A percentile compares a stretch with the other conserved stretches of the same genome.
These are phyloP conservation scores for Hirtodrosophila alboralis DNA, from an alignment of 2,888 invertebrate genomes.

Conservation along the genomic window DNA sequence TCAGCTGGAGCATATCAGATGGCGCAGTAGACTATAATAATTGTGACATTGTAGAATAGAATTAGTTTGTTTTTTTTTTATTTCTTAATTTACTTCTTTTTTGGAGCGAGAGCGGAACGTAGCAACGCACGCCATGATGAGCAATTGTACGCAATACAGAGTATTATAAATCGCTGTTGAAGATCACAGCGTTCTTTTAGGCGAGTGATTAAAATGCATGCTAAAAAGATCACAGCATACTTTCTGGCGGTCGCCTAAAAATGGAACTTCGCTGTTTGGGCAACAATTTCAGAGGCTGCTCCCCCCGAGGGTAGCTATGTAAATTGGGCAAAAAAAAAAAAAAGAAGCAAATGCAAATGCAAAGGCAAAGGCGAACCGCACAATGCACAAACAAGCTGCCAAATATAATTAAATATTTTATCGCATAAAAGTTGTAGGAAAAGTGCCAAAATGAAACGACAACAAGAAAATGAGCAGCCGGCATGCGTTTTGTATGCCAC, in stretches of 20 bases:
- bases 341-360: conserved; percentile 34
- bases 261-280: no score
- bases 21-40: no score
- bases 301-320: conserved; percentile 53
- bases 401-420: conserved; percentile 80
- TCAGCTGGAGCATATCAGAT: no score
- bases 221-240: conserved; percentile 10
- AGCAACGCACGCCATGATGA: no score
- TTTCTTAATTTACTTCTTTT: no score
- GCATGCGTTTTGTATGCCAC: conserved; percentile 59
- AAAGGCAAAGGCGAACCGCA: conserved; percentile 46
- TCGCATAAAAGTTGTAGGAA: conserved; percentile 74
- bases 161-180: no score
- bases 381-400: conserved; percentile 76
- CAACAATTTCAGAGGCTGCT: no score
- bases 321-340: conserved; percentile 57
- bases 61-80: no score
- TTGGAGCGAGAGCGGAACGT: no score
- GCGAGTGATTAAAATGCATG: neutral
- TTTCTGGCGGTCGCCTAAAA: conserved; percentile 35
- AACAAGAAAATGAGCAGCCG: conserved; percentile 72
- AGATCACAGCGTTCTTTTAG: neutral
- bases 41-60: no score
- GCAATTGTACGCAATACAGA: no score
- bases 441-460: conserved; percentile 75